These are phyloP conservation scores for Panthera tigris DNA, from an alignment of 2,113 vertebrate genomes.

Conservation along the genomic window DNA sequence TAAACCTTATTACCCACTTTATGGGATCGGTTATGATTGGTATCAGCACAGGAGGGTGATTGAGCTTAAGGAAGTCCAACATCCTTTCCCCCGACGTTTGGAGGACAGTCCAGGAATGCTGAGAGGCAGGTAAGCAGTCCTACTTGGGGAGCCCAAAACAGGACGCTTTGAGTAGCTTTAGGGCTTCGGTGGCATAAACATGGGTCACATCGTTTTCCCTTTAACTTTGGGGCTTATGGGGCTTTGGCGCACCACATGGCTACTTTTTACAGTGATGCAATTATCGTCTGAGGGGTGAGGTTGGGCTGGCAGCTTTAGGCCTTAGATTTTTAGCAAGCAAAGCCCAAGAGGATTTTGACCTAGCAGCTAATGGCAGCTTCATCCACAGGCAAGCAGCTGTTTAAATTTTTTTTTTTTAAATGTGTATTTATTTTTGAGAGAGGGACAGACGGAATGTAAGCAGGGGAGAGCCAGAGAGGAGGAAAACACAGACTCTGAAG, in stretches of 20 bases:
- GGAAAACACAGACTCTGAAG: no score
- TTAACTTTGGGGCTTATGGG: background rate
- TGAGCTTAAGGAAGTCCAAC: background rate
- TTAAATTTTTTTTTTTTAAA: background rate
- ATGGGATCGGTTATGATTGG: background rate
- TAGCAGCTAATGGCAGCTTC: background rate
- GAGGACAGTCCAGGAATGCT: background rate
- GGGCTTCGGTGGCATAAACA: background rate
- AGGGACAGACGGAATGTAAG: no score
- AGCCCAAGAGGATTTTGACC: background rate
- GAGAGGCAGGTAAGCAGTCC: background rate
- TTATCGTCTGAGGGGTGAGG: background rate
- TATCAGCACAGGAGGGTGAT: background rate
- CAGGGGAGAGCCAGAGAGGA: no score
- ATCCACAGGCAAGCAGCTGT: background rate
- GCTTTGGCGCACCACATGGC: background rate
- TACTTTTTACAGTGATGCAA: background rate
- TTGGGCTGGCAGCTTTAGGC: background rate
- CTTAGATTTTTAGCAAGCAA: background rate
- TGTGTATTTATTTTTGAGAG: no score
- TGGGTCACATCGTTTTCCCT: background rate
- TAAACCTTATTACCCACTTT: background rate
- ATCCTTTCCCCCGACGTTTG: background rate
- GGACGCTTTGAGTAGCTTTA: background rate
- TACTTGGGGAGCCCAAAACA: background rate